Conservation (phyloP, 2,888 invertebrate genomes). For the Suillia variegata region DNA sequence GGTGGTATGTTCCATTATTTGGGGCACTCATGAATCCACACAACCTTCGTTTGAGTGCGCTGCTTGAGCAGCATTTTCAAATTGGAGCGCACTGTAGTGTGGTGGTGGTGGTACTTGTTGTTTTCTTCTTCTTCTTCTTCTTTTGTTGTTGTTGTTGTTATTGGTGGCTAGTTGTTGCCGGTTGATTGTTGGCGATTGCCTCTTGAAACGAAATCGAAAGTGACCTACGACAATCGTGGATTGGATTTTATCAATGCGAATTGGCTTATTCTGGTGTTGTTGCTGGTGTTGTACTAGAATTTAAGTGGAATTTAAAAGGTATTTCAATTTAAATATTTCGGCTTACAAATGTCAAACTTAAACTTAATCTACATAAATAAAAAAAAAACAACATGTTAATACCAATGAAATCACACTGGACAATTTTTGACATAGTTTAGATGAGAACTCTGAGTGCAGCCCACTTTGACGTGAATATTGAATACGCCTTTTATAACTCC, state of each 20-base stretch:
- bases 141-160: constrained; percentile 6
- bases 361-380: no score
- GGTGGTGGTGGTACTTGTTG: not conserved
- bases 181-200: constrained; percentile 10
- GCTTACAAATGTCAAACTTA: no score
- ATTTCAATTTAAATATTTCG: no score
- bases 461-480: no score
- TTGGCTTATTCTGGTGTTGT: constrained; percentile 3
- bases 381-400: no score
- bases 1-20: no score
- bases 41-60: constrained; percentile 47
- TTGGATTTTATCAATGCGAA: constrained; percentile 39
- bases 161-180: constrained; percentile 22
- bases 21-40: constrained; percentile 15
- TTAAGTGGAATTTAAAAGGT: not conserved
- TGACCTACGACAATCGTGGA: constrained; percentile 41
- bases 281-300: not conserved
- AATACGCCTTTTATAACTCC: no score
- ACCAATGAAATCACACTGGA: no score
- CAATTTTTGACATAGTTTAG: no score
- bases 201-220: constrained; percentile 42
- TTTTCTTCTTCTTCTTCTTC: constrained; percentile 10
- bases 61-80: constrained; percentile 48
- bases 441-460: no score
- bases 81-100: constrained; percentile 47